phyloP scores from a whole-genome alignment of 2,888 invertebrate genomes.

The Auanema sp. region DNA sequence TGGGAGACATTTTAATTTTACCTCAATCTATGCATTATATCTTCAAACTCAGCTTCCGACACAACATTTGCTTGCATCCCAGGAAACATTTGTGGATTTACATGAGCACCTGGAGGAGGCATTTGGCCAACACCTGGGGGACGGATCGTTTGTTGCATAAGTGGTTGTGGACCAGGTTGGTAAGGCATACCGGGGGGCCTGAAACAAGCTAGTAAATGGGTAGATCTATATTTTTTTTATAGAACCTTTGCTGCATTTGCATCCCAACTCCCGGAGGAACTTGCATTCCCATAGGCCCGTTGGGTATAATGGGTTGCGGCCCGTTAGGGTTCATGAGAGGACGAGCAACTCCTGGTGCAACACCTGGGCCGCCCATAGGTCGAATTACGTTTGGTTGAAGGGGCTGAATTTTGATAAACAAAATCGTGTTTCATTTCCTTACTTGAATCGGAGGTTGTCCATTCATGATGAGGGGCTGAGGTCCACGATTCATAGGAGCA shows the following conservation, averaged over 20 bases:
- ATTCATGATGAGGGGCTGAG: constrained; percentile 17
- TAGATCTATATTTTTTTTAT: too few species aligned
- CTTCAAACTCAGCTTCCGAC: constrained; percentile 91
- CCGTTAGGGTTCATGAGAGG: constrained; percentile 10
- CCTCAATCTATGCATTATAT: constrained; percentile 88
- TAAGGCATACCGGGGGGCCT: constrained; percentile 19
- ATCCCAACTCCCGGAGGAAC: constrained; percentile 4
- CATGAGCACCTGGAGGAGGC: constrained; percentile 40
- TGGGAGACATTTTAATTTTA: constrained; percentile 1
- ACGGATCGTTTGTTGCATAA: constrained; percentile 20
- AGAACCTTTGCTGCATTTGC: constrained; percentile 8
- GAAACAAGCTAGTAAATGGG: background rate
- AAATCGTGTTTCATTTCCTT: background rate
- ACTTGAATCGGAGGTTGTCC: constrained; percentile 21
- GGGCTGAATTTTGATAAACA: background rate
- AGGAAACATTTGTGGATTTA: constrained; percentile 43
- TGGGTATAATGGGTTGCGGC: background rate
- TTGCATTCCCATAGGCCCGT: too few species aligned
- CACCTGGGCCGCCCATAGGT: background rate
- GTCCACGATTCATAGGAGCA: constrained; percentile 1
- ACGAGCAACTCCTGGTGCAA: background rate
- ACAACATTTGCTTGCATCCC: constrained; percentile 59
- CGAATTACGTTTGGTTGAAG: background rate
- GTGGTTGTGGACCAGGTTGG: constrained; percentile 28
- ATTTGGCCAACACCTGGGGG: constrained; percentile 22